Base-by-base conservation (phyloP, 2,888 invertebrate species). In the Leptinotarsa tumamoca region DNA sequence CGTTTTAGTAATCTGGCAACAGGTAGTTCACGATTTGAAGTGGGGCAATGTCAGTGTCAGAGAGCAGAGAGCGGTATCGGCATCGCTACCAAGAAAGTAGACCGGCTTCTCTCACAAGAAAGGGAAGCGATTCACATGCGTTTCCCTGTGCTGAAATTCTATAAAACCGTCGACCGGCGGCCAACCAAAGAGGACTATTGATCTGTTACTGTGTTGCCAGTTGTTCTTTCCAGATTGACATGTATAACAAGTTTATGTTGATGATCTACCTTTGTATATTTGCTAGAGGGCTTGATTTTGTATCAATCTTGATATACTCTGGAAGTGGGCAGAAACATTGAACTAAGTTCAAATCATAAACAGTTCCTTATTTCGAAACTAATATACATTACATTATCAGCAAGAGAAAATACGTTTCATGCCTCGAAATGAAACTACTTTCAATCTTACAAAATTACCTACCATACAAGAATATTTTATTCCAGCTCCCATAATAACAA, bases 1-100 rank as follows among this genome's bases (percentile, higher is more conserved):
- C 43, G 0, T 63, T 23, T 43, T n/a, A 5, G 63, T n/a, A 17
- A 27, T 51, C n/a, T 75, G 74, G 71, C 78, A 76, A 70, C 78
- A 50, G 7, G 21, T 73, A 73, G 51, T 33, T 43, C 61, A 50
- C 67, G 67, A 33, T 69, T 73, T 52, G 70, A 71, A 80, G 78
- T 79, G 73, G 79, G 80, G 79, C 81, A 81, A 81, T 80, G 80
- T 78, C 81, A 81, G 81, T 79, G 80, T 81, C 81, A 78, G 76
- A 74, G 71, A 74, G 71, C 67, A 74, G 61, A 74, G 71, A 68
- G 71, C 70, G 66, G n/a, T 10, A 63, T 54, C 49, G 54, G 13
- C 50, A 49, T 27, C 52, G 2, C 15, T 52, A 52, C 17, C 43
- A 74, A 67, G 23, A 69, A 58, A 54, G 54, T 70, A 52, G n/a